phyloP scores from a whole-genome alignment of 2,888 invertebrate species.

The Cephus pulcher region DNA sequence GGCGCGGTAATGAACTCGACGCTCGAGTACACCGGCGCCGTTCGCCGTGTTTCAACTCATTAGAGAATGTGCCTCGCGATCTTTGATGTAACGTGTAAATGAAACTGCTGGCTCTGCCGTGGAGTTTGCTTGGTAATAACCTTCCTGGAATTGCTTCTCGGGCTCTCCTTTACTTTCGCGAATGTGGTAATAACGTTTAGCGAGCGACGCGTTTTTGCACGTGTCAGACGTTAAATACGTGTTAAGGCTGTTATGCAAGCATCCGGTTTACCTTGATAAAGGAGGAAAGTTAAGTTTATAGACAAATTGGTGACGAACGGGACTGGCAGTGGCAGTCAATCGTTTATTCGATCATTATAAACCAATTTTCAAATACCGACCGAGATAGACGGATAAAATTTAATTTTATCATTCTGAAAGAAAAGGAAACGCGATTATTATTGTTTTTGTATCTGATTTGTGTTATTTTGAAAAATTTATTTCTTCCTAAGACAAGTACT shows the following conservation, averaged over 20 bases:
- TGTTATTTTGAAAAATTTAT: too few species aligned
- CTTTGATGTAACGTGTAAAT: conserved; percentile 60
- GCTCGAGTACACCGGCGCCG: conserved; percentile 34
- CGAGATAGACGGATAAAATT: not conserved
- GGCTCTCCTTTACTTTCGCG: conserved; percentile 17
- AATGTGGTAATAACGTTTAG: conserved; percentile 41
- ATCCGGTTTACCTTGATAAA: not conserved
- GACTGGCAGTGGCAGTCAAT: not conserved
- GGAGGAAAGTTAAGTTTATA: not conserved
- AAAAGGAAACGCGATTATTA: not conserved
- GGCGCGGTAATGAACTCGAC: conserved; percentile 49
- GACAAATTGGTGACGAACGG: not conserved
- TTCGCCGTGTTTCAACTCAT: conserved; percentile 60
- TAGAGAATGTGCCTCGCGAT: conserved; percentile 58
- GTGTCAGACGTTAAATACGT: not conserved
- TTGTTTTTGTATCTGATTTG: too few species aligned
- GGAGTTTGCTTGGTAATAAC: conserved; percentile 44
- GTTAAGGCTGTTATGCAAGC: not conserved
- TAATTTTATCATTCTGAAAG: not conserved
- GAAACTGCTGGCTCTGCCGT: conserved; percentile 42
- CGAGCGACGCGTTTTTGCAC: conserved; percentile 7
- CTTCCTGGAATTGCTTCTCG: not conserved
- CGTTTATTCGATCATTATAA: not conserved
- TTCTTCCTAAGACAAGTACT: too few species aligned
- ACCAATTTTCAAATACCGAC: not conserved